Evolutionary conservation across 2,888 invertebrate genomes (phyloP), one percentile per base, ranked within the genome.

Genomic region (Platycnemis pennipes): DNA sequence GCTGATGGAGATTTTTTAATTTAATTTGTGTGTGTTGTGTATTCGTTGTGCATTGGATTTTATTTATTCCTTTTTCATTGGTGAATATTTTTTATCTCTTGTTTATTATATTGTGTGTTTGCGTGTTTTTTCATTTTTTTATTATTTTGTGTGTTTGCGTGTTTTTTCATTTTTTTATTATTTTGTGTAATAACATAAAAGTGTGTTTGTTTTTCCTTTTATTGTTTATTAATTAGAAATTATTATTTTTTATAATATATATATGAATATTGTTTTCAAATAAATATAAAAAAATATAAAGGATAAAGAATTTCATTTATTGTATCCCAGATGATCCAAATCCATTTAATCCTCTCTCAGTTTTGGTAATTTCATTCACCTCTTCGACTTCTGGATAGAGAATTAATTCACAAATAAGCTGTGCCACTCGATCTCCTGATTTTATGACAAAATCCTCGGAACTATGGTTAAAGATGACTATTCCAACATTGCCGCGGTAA

Each of bases 371-470:
- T 96, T 97, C 97, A 96, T 97, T 96, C 26, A 98, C 98, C 97
- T 99, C 99, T 95, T 97, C 96, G 16, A 99, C 96, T 45, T 98
- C 98, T 0, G 99, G 99, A 96, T 99, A 98, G 95, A 97, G 98
- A 95, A 99, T 99, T 96, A 97, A 97, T 96, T 99, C 99, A 96
- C 99, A 99, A 95, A 99, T 99, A 5, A 99, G 97, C 96, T 99
- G 99, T 11, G 99, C 99, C 95, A 99, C 98, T 88, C 99, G 97
- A 96, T 99, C 99, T 1, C 99, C 99, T 95, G 98, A 98, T 94
- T 98, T 98, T 0, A 99, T 98, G 95, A 97, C 96, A 96, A 99
- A 99, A 87, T 98, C 98, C 69, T 96, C 96, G 89, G 98, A 98
- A 0, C 98, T 98, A 96, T 99, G 99, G 96, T 99, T 99, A 96